Base-by-base conservation (phyloP, 2,113 vertebrate species). In the Oreotrochilus melanogaster region DNA sequence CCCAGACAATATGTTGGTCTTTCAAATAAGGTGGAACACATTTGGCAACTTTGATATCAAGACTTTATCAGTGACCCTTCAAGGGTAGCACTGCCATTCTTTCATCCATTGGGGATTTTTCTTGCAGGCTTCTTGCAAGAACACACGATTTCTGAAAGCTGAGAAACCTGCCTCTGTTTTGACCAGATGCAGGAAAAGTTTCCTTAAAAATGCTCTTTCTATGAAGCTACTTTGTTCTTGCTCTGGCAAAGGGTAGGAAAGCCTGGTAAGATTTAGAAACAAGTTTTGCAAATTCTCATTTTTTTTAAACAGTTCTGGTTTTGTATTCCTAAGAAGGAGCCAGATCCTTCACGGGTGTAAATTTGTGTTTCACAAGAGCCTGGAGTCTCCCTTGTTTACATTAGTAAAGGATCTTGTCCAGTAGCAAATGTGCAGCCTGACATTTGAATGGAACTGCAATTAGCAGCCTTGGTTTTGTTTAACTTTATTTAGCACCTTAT, bases 401-500 rank as follows among this genome's bases (percentile, higher is more conserved):
- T 39, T 74, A 78, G 67, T 50, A 51, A 81, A 92, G 60, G 65
- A 88, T 88, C 82, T 71, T 56, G 39, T 48, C 61, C 3, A 5
- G 53, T 45, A 57, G 37, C 28, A 31, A 60, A 54, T 0, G 0
- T 57, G 37, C 71, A 74, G 78, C 58, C 60, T 89, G 92, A 83
- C 76, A 86, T 95, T 95, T 86, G 76, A 88, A 95, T 89, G 75
- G 78, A 88, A 56, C 67, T 56, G 57, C 81, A 97, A 92, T 96
- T 89, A 93, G 73, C 74, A 83, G 87, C 6, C 28, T 51, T 96
- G 92, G 78, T 96, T 97, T 88, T 62, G 54, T 85, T 94, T 80
- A 91, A 96, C 96, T 97, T 97, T 96, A 96, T 96, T 96, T 97
- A 97, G 96, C 90, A 95, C 96, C 94, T 95, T 97, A 97, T 97